Evolutionary conservation across 2,113 vertebrate genomes (phyloP).

Genomic region (Columba livia): DNA sequence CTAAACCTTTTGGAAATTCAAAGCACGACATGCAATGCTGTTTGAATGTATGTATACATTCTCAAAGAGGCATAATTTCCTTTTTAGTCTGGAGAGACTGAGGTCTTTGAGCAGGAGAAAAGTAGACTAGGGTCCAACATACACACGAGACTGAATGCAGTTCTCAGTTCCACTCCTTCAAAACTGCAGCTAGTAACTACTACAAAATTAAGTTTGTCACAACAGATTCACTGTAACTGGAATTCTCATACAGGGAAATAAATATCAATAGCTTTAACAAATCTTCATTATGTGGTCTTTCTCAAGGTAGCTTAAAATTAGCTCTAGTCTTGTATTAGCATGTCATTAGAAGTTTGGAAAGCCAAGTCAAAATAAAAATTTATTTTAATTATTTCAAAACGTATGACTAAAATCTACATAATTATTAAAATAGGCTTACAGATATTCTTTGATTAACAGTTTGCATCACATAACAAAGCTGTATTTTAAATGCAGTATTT

Average conservation of each 20-base stretch:
- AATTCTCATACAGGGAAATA: background rate
- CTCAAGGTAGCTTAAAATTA: background rate
- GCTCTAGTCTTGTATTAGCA: background rate
- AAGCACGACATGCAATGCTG: background rate
- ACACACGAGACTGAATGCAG: background rate
- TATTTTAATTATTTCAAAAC: constrained; percentile 57
- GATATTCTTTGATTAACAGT: constrained; percentile 73
- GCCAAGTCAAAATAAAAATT: constrained; percentile 57
- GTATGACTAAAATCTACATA: constrained; percentile 64
- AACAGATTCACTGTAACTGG: background rate
- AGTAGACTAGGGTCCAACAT: background rate
- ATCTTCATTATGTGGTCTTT: background rate
- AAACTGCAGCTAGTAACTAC: background rate
- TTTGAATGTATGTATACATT: background rate
- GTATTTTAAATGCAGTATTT: constrained; percentile 58
- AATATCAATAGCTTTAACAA: background rate
- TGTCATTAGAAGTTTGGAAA: background rate
- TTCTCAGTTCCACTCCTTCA: background rate
- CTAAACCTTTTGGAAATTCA: background rate
- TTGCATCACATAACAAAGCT: constrained; percentile 63
- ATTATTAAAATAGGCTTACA: constrained; percentile 74
- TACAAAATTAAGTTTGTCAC: background rate
- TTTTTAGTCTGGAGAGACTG: background rate
- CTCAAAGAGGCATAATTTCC: background rate
- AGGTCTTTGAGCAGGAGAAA: background rate